Evolutionary conservation across 2,888 invertebrate species (phyloP).

Genomic region (Drosophila pseudotalamancana): DNA sequence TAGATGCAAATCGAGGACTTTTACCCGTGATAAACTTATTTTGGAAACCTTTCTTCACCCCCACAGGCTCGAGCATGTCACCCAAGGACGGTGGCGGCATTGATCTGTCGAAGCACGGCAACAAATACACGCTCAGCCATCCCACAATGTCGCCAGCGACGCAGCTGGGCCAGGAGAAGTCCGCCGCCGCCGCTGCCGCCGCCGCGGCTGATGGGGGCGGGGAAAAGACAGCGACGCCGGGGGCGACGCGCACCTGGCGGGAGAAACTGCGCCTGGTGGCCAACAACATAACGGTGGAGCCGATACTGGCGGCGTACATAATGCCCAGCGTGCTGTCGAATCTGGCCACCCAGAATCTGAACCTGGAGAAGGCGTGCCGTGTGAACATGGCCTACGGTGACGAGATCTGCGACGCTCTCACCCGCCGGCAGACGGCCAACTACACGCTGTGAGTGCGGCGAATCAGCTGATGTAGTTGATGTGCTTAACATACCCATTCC

Average conservation of each 20-base stretch:
- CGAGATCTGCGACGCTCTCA: conserved; percentile 91
- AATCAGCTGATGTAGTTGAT: background rate
- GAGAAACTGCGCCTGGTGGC: conserved; percentile 85
- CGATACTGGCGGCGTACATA: conserved; percentile 87
- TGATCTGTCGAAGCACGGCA: conserved; percentile 45
- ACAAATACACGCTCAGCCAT: conserved; percentile 56
- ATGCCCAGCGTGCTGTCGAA: conserved; percentile 88
- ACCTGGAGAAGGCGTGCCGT: conserved; percentile 93
- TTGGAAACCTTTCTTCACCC: no score
- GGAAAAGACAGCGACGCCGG: conserved; percentile 13
- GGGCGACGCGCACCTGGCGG: conserved; percentile 68
- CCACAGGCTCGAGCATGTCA: conserved; percentile 39
- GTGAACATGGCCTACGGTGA: conserved; percentile 91
- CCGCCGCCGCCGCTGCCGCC: background rate
- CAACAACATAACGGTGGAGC: conserved; percentile 88
- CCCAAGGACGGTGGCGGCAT: conserved; percentile 65
- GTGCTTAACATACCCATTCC: background rate
- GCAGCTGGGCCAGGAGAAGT: conserved; percentile 26
- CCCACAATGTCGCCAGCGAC: conserved; percentile 11
- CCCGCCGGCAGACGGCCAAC: conserved; percentile 88
- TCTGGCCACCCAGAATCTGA: conserved; percentile 92
- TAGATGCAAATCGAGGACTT: no score
- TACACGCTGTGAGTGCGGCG: conserved; percentile 84
- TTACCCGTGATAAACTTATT: no score
- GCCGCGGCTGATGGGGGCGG: no score